Evolutionary conservation across 2,888 invertebrate genomes (phyloP).

Genomic region (Slavum lentiscoides): DNA sequence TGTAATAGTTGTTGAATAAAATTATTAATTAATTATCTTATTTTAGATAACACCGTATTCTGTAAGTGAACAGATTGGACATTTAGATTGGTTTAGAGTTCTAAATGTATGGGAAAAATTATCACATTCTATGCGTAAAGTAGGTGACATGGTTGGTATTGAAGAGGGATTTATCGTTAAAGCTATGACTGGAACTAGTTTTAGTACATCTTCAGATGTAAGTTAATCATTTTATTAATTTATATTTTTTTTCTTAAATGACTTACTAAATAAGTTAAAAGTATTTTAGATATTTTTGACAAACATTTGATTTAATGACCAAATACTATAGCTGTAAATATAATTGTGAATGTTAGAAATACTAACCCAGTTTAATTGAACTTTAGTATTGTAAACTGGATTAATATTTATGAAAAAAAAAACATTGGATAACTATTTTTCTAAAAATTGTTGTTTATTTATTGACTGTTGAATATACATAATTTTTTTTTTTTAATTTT

Average conservation of each 20-base stretch:
- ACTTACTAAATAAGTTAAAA: neutral
- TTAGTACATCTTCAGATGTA: slow-evolving; percentile 66
- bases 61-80: slow-evolving; percentile 76
- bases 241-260: neutral
- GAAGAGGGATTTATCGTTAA: slow-evolving; percentile 82
- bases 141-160: slow-evolving; percentile 87
- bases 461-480: neutral
- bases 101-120: slow-evolving; percentile 82
- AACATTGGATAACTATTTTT: neutral
- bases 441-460: neutral
- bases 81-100: slow-evolving; percentile 80
- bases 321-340: neutral
- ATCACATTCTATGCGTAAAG: slow-evolving; percentile 77
- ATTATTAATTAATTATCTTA: neutral
- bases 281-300: neutral
- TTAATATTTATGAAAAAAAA: neutral
- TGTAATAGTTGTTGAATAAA: neutral
- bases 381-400: neutral
- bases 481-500: slow-evolving; percentile 20
- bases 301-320: neutral
- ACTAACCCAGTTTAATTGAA: neutral
- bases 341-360: neutral
- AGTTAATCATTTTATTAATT: slow-evolving; percentile 24
- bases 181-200: slow-evolving; percentile 72
- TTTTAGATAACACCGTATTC: slow-evolving; percentile 80